A percentile compares a stretch with the other conserved stretches of the same genome.
phyloP scores from a whole-genome alignment of 2,888 invertebrate genomes.

The Aleiodes testaceus region DNA sequence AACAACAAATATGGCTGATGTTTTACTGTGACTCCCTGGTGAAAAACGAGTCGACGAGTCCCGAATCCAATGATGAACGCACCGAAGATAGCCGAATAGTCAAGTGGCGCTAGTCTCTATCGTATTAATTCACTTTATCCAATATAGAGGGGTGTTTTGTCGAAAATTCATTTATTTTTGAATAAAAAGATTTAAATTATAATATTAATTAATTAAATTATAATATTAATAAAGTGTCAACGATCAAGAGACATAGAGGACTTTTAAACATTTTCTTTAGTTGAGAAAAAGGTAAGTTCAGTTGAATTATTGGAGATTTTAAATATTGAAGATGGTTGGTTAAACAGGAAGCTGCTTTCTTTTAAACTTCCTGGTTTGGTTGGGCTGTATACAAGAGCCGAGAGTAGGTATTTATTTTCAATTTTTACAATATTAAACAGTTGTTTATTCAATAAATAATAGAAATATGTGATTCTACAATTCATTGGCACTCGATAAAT shows the following conservation, averaged over 20 bases:
- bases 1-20: slow-evolving; percentile 87
- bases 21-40: slow-evolving; percentile 54
- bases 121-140: too few relatives aligned
- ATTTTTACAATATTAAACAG: slow-evolving; percentile 48
- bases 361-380: slow-evolving; percentile 58
- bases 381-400: slow-evolving; percentile 49
- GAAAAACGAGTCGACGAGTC: slow-evolving; percentile 31
- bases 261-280: too few relatives aligned
- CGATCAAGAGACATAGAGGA: too few relatives aligned
- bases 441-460: slow-evolving; percentile 47
- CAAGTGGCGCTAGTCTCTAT: too few relatives aligned
- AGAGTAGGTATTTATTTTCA: slow-evolving; percentile 52
- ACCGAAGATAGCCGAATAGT: slow-evolving; percentile 30
- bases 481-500: slow-evolving; percentile 13
- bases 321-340: background rate
- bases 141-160: too few relatives aligned
- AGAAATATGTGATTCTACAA: background rate
- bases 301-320: background rate
- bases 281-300: too few relatives aligned
- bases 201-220: too few relatives aligned
- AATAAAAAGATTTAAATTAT: too few relatives aligned
- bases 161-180: too few relatives aligned
- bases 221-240: too few relatives aligned
- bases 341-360: slow-evolving; percentile 54
- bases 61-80: slow-evolving; percentile 12